Evolutionary conservation across 1,140 invertebrate species (phyloP).

Genomic region (Pogonomyrmex californicus): DNA sequence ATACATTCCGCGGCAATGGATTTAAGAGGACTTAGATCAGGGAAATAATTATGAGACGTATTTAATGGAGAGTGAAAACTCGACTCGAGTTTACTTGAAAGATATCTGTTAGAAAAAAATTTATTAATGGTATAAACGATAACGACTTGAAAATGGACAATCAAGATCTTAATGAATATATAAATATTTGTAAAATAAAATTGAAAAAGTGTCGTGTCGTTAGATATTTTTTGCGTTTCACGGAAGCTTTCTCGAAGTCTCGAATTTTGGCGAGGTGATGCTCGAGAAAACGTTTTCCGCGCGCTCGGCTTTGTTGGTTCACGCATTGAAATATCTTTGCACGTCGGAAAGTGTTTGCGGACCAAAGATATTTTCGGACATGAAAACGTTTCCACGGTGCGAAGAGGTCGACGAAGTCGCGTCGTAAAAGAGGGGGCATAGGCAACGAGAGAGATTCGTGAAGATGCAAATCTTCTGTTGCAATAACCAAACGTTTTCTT

Average conservation of each 20-base stretch:
- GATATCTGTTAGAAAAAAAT: neutral
- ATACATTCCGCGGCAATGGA: neutral
- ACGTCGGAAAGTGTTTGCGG: conserved; percentile 72
- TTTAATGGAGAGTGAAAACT: conserved; percentile 16
- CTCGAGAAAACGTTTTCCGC: conserved; percentile 14
- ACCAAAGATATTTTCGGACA: conserved; percentile 69
- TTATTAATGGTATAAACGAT: neutral
- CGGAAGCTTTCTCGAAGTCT: conserved; percentile 22
- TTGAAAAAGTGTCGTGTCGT: neutral
- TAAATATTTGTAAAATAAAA: neutral
- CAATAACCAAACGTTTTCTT: conserved; percentile 46
- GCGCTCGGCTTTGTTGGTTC: conserved; percentile 68
- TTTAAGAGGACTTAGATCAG: neutral
- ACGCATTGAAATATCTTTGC: conserved; percentile 73
- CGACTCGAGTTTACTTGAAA: neutral
- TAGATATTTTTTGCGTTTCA: neutral
- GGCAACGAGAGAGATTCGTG: conserved; percentile 39
- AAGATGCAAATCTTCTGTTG: conserved; percentile 52
- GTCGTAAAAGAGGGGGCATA: conserved; percentile 61
- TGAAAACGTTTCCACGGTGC: conserved; percentile 70
- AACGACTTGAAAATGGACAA: neutral
- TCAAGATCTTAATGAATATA: neutral
- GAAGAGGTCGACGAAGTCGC: conserved; percentile 66
- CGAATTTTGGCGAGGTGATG: neutral
- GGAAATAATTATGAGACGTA: neutral